These are phyloP conservation scores for Triplophysa yarkandensis DNA, from an alignment of 2,797 vertebrate genomes.

Conservation along the genomic window DNA sequence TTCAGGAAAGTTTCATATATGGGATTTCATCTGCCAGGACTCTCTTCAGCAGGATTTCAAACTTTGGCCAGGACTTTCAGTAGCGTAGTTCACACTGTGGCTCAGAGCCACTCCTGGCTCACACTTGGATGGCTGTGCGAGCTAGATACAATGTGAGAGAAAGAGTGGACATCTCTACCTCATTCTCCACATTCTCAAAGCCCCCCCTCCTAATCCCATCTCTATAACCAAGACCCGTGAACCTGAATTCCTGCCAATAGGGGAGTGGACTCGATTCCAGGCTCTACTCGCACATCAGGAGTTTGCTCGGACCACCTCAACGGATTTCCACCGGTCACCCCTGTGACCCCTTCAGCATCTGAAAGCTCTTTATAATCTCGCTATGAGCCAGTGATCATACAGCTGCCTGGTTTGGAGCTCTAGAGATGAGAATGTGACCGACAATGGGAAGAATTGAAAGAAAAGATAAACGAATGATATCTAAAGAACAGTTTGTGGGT, in stretches of 20 bases:
- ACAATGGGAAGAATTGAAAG: slow-evolving; percentile 17
- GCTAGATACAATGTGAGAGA: slow-evolving; percentile 27
- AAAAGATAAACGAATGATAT: background rate
- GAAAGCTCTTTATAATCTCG: slow-evolving; percentile 55
- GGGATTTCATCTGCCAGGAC: slow-evolving; percentile 17
- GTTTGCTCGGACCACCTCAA: slow-evolving; percentile 58
- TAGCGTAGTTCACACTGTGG: slow-evolving; percentile 40
- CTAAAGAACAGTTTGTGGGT: background rate
- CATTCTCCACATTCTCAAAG: slow-evolving; percentile 64
- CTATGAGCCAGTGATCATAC: slow-evolving; percentile 45
- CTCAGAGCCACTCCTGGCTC: slow-evolving; percentile 29
- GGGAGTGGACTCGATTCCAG: slow-evolving; percentile 56
- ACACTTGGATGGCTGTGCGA: slow-evolving; percentile 22
- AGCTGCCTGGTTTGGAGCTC: slow-evolving; percentile 43
- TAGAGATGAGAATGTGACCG: slow-evolving; percentile 44
- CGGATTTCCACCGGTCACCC: slow-evolving; percentile 62
- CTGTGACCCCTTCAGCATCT: slow-evolving; percentile 48
- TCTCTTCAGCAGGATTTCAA: slow-evolving; percentile 18
- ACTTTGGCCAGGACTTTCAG: slow-evolving; percentile 51
- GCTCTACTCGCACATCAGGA: slow-evolving; percentile 55
- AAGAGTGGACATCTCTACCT: slow-evolving; percentile 58
- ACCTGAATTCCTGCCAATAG: slow-evolving; percentile 63
- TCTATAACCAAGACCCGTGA: slow-evolving; percentile 38
- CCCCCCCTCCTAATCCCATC: slow-evolving; percentile 31
- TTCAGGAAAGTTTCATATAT: background rate